Conservation (phyloP, 2,888 invertebrate species). For the Monoplex corrugatus region DNA sequence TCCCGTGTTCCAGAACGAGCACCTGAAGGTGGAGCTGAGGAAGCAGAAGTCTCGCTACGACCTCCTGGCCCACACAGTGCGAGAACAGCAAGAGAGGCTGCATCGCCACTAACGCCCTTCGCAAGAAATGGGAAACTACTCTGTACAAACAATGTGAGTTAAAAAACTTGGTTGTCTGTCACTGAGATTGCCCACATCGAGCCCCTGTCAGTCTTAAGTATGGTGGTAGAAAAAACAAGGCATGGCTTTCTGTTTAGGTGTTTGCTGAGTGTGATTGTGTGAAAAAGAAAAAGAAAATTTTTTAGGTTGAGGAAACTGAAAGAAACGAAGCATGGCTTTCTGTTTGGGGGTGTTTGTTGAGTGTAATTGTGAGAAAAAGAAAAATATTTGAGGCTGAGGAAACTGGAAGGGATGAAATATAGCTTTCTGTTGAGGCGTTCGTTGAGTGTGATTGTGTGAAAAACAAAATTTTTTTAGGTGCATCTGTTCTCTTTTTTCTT, state of each 20-base stretch:
- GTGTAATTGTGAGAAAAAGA: too few relatives aligned
- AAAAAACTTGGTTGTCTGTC: neutral
- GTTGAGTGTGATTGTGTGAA: neutral
- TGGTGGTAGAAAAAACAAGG: too few relatives aligned
- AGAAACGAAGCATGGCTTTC: too few relatives aligned
- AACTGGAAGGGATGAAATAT: too few relatives aligned
- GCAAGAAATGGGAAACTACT: constrained; percentile 66
- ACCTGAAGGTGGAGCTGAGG: constrained; percentile 55
- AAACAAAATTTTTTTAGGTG: too few relatives aligned
- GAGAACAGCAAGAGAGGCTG: constrained; percentile 64
- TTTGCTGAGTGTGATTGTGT: neutral
- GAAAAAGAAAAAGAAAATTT: too few relatives aligned
- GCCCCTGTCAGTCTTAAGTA: too few relatives aligned
- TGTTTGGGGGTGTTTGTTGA: too few relatives aligned
- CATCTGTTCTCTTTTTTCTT: too few relatives aligned
- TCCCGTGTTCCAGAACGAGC: constrained; percentile 57
- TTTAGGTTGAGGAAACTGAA: too few relatives aligned
- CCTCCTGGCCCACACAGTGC: constrained; percentile 60
- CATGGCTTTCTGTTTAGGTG: neutral
- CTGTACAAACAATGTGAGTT: constrained; percentile 71
- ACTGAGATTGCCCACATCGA: too few relatives aligned
- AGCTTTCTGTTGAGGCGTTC: neutral
- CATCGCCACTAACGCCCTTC: constrained; percentile 61
- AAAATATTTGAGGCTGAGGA: too few relatives aligned
- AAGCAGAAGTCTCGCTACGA: constrained; percentile 59